These are phyloP conservation scores for Poecilia wingei DNA, from an alignment of 2,797 vertebrate genomes.

Conservation along the genomic window DNA sequence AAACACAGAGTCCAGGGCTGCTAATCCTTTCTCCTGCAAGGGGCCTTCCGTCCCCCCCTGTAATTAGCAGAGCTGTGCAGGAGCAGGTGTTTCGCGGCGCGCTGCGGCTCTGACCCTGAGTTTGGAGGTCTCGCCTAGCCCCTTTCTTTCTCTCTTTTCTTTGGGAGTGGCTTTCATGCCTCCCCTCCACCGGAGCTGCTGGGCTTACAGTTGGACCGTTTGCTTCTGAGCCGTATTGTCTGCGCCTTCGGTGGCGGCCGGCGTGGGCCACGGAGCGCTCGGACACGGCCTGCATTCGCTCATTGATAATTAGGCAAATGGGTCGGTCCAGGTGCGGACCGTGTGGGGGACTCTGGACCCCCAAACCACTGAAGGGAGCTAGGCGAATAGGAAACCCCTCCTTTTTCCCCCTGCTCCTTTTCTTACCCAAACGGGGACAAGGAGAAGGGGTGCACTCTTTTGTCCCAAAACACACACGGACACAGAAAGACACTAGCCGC, in stretches of 20 bases:
- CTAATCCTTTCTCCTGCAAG: constrained; percentile 54
- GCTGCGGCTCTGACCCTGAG: constrained; percentile 71
- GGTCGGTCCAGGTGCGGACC: constrained; percentile 81
- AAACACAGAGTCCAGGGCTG: constrained; percentile 50
- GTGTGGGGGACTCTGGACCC: constrained; percentile 59
- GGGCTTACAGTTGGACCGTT: constrained; percentile 63
- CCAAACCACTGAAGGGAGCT: constrained; percentile 51
- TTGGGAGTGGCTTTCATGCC: constrained; percentile 66
- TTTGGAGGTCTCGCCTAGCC: constrained; percentile 52
- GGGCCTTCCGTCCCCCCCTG: constrained; percentile 54
- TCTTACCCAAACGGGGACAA: constrained; percentile 69
- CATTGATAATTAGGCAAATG: constrained; percentile 83
- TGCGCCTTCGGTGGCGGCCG: constrained; percentile 52
- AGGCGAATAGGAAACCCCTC: constrained; percentile 68
- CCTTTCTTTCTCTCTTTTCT: constrained; percentile 62
- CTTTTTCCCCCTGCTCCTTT: constrained; percentile 56
- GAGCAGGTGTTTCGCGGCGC: constrained; percentile 82
- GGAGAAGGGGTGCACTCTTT: constrained; percentile 73
- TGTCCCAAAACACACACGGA: constrained; percentile 71
- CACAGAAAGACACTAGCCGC: constrained; percentile 59
- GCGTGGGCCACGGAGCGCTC: constrained; percentile 66
- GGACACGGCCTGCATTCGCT: constrained; percentile 71
- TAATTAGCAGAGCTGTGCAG: constrained; percentile 75
- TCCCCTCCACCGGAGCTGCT: constrained; percentile 26
- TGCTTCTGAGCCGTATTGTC: constrained; percentile 74